These are phyloP conservation scores for Lymantria monacha DNA, from an alignment of 2,888 invertebrate genomes.

Conservation along the genomic window DNA sequence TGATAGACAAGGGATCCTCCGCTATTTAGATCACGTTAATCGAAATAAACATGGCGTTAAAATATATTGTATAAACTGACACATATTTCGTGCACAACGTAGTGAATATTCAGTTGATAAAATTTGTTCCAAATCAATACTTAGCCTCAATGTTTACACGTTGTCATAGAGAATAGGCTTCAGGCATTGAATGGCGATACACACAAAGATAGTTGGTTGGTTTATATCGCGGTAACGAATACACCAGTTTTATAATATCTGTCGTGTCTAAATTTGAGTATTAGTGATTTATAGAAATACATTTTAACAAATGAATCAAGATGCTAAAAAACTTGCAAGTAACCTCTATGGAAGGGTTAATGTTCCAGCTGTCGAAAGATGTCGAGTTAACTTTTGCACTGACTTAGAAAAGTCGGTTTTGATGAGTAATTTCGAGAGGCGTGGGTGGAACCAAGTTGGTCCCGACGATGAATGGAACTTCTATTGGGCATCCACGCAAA, in stretches of 20 bases:
- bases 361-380: conserved; percentile 66
- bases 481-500: conserved; percentile 95
- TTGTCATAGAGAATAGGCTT: conserved; percentile 61
- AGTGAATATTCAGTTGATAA: conserved; percentile 12
- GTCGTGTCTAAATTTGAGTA: conserved; percentile 19
- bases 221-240: conserved; percentile 54
- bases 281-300: conserved; percentile 25
- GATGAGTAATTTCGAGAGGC: conserved; percentile 44
- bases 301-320: conserved; percentile 52
- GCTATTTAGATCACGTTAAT: no score
- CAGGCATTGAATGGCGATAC: conserved; percentile 51
- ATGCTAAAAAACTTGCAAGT: conserved; percentile 57
- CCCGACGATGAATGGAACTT: conserved; percentile 97
- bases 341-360: conserved; percentile 73
- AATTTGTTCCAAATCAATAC: conserved; percentile 62
- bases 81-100: no score
- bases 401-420: conserved; percentile 57
- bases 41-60: no score
- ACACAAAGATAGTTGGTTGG: conserved; percentile 48
- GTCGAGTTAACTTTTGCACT: conserved; percentile 59
- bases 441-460: conserved; percentile 88
- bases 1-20: no score
- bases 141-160: conserved; percentile 52
- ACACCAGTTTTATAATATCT: conserved; percentile 53
- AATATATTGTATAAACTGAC: no score